Evolutionary conservation across 2,888 invertebrate species (phyloP), one percentile per base, ranked within the genome.

Genomic region (Chorisops tibialis): DNA sequence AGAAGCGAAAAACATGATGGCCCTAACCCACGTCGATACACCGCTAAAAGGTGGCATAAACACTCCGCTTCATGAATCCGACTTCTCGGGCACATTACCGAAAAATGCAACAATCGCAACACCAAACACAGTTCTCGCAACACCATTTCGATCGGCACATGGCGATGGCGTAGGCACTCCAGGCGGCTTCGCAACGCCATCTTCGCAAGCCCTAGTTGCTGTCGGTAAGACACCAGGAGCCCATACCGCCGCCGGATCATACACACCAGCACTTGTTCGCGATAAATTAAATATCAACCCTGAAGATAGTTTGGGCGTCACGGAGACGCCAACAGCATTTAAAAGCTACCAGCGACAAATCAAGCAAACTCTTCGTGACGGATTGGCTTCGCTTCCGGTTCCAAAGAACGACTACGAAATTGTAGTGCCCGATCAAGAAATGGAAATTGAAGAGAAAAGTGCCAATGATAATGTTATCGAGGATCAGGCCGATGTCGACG

Each of bases 1-100:
- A 85, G 98, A 98, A 79, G 98, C 98, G 0, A 96, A 98, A 78
- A 98, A 99, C 75, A 91, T 99, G 73, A 96, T 99, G 93, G 97
- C 98, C 0, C 80, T 99, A 18, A 94, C 95, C 0, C 96, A 98
- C 76, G 96, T 96, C 1, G 98, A 99, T 73, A 99, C 98, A 0
- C 98, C 98, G 0, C 80, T 99, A 16, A 97, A 97, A 77, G 91
- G 98, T 49, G 99, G 99, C 0, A 74, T 93, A 21, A 99, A 99
- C 77, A 97, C 97, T 0, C 95, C 96, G 0, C 81, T 99, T 4
- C 88, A 89, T 64, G 89, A 94, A 72, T 85, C 90, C 0, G 96
- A 97, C 78, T 96, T 97, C 77, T 86, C 87, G 16, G 89, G 93
- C 2, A 84, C 91, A 0, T 79, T 91, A 67, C 95, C 96, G 2